Base-by-base conservation (phyloP, 64 coral and sea anemone genomes). In the Montipora cactus region DNA sequence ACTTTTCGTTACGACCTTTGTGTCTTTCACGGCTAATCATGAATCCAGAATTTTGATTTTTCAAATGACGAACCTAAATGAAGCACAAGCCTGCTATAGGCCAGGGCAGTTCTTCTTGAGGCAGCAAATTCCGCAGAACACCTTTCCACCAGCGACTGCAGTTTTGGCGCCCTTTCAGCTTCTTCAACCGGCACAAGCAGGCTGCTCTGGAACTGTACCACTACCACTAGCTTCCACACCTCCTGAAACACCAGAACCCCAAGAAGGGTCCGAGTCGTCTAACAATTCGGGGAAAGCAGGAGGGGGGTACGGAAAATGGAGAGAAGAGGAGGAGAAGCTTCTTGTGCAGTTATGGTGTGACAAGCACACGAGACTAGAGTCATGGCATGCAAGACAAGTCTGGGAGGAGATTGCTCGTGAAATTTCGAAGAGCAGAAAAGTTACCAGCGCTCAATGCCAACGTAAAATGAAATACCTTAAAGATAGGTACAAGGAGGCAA, bases 401-500 rank as follows among this genome's bases (percentile, higher is more conserved):
- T 90, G 74, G 88, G 75, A 90, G 57, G 75, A 90, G 11, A 90
- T 79, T 7, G 28, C 88, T 47, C 23, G 79, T 16, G 75, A 46
- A 67, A 44, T 79, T 45, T 58, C 25, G 2, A 79, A 79, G 37
- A 64, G 19, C 19, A 0, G 44, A 9, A 59, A 78, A 20, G 76
- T 78, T 14, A 49, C 45, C 1, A 78, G 76, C 6, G 73, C 74
- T 73, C 83, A 93, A 47, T 93, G 75, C 48, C 75, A 87, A 28
- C 8, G 19, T 5, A 93, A 93, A 78, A 87, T 87, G 8, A 44
- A 93, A 64, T 88, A 93, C 28, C 73, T 80, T 4, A 80, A 73
- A 11, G 83, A 93, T 44, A 79, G 67, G 25, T 93, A 93, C 46
- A 93, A 87, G 49, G 49, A 67, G 28, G 76, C 91, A 6, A 93